Conservation (phyloP, 2,797 vertebrate species). For the Danio albolineatus region DNA sequence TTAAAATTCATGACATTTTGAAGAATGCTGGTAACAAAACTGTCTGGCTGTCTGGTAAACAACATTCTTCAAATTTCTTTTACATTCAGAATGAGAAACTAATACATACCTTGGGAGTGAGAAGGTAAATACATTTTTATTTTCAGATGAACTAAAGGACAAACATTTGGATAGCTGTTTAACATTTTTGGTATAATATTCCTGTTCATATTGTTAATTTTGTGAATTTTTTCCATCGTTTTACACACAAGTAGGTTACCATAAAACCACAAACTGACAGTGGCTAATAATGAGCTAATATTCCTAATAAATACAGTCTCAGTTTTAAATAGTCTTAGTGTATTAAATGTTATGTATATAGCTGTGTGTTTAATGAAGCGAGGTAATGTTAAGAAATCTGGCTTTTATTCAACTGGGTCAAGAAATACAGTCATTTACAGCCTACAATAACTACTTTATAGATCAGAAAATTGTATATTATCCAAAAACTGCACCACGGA, state of each 20-base stretch:
- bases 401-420: constrained; percentile 28
- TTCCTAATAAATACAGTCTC: not conserved
- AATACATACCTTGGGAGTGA: too few species aligned
- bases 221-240: not conserved
- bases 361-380: not conserved
- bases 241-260: too few species aligned
- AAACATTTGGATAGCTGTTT: not conserved
- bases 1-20: too few species aligned
- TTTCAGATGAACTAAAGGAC: too few species aligned
- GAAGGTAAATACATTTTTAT: too few species aligned
- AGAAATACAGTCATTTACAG: not conserved
- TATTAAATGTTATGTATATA: not conserved
- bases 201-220: not conserved
- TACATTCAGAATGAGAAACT: too few species aligned
- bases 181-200: not conserved
- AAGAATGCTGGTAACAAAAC: too few species aligned
- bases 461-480: not conserved
- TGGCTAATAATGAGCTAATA: not conserved
- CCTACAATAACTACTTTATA: not conserved
- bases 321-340: not conserved
- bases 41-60: too few species aligned
- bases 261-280: not conserved
- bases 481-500: not conserved
- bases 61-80: too few species aligned
- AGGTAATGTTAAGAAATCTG: not conserved